Base-by-base conservation (phyloP, 2,888 invertebrate genomes). In the Ametastegia equiseti region DNA sequence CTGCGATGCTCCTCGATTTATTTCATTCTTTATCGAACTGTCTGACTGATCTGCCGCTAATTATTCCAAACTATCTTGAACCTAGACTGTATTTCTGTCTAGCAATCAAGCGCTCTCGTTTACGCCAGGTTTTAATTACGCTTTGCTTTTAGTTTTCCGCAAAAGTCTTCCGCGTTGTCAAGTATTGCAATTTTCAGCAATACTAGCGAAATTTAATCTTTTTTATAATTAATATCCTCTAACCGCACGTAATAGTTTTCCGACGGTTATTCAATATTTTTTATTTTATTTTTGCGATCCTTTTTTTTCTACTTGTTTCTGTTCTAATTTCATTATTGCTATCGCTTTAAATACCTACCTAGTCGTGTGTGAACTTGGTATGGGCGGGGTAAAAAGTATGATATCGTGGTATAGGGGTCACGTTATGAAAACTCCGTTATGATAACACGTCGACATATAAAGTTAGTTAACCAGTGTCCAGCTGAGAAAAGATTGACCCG, bases 101-200 rank as follows among this genome's bases (percentile, higher is more conserved):
- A 50, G 73, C 36, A 54, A 75, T 75, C 54, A 75, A 75, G 33
- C 54, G n/a, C 30, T 36, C 73, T 75, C 73, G 19, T 54, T 54
- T 23, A 4, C 36, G 19, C 54, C 27, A 30, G 30, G n/a, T n/a
- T 54, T 75, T n/a, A 50, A 50, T 75, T 54, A 9, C 50, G 54
- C 54, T 54, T 33, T 36, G 23, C 54, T 54, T 75, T 75, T 54
- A 75, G 73, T 75, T 54, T 45, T 71, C 65, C 7, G 15, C 7
- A 2, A 6, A 15, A 27, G 23, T 13, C 71, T 0, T 11, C 39
- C 5, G n/a, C 45, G 71, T 71, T 71, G 23, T 71, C 36, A 45
- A 71, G 30, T 23, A 36, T 45, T 27, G 45, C 30, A 27, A n/a
- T 45, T 71, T 45, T 27, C 27, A 1, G 65, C 36, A 2, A 33